A percentile compares a stretch with the other conserved stretches of the same genome.
Evolutionary conservation across 2,888 invertebrate genomes (phyloP).

Genomic region (Macaria notata): DNA sequence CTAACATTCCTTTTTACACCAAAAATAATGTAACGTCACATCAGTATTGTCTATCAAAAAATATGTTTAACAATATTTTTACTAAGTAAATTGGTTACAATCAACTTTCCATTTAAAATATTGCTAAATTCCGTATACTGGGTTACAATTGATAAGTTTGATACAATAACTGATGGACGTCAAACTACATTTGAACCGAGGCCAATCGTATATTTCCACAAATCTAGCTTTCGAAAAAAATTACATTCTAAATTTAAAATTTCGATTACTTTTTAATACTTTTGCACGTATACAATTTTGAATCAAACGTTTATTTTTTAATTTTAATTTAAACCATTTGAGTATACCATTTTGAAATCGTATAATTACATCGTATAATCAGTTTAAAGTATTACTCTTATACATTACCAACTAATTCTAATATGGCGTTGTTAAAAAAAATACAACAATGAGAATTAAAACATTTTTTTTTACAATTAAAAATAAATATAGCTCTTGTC

Average conservation of each 20-base stretch:
- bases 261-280: conserved; percentile 40
- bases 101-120: conserved; percentile 1
- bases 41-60: neutral
- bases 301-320: conserved; percentile 51
- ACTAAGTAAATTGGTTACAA: neutral
- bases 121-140: conserved; percentile 19
- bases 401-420: conserved; percentile 50
- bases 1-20: conserved; percentile 19
- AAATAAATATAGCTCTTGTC: conserved; percentile 73
- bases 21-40: conserved; percentile 14
- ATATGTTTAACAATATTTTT: too few relatives aligned
- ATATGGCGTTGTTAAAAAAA: conserved; percentile 66
- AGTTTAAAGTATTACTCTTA: conserved; percentile 38
- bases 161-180: conserved; percentile 7
- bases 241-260: conserved; percentile 36
- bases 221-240: conserved; percentile 21
- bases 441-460: conserved; percentile 58
- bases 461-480: conserved; percentile 48
- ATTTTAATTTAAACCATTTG: conserved; percentile 18
- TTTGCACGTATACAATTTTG: conserved; percentile 71
- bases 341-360: conserved; percentile 61
- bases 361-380: conserved; percentile 67
- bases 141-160: conserved; percentile 1
- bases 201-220: conserved; percentile 5
- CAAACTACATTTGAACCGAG: conserved; percentile 5